Conservation (phyloP, 2,888 invertebrate species). For the Automeris io region DNA sequence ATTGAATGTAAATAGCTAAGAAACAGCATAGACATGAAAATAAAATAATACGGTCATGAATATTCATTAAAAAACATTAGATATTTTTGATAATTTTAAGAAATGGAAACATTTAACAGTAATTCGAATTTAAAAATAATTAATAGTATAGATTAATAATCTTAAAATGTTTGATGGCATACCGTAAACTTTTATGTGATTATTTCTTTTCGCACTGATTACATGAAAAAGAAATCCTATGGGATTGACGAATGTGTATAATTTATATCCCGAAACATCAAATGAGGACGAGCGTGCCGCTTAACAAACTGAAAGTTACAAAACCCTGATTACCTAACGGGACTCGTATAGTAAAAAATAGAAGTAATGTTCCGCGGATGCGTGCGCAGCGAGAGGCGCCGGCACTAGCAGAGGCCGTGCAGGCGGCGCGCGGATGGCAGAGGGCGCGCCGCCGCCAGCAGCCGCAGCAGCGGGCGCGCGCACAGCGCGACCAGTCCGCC, state of each 20-base stretch:
- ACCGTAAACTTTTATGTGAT: too few species aligned
- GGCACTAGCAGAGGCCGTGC: slow-evolving; percentile 60
- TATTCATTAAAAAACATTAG: too few species aligned
- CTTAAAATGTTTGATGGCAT: too few species aligned
- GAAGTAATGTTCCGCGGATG: slow-evolving; percentile 4
- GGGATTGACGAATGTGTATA: not conserved
- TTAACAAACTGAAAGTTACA: slow-evolving; percentile 33
- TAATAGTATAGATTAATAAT: too few species aligned
- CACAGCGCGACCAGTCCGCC: slow-evolving; percentile 61
- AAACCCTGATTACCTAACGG: slow-evolving; percentile 62
- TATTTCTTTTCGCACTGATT: too few species aligned
- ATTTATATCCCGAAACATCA: not conserved
- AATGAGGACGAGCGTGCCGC: not conserved
- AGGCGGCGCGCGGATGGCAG: slow-evolving; percentile 53
- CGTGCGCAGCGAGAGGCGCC: too few species aligned
- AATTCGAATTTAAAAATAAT: too few species aligned
- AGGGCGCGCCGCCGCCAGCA: slow-evolving; percentile 71
- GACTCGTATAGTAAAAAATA: slow-evolving; percentile 22
- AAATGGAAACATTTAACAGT: too few species aligned
- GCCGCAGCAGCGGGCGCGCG: slow-evolving; percentile 61
- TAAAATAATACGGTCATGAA: too few species aligned
- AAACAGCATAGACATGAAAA: too few species aligned
- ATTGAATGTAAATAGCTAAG: too few species aligned
- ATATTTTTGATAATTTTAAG: too few species aligned
- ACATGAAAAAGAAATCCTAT: not conserved